A percentile compares a stretch with the other conserved stretches of the same genome.
Evolutionary conservation across 2,888 invertebrate genomes (phyloP).

Genomic region (Stegana nigrithorax): DNA sequence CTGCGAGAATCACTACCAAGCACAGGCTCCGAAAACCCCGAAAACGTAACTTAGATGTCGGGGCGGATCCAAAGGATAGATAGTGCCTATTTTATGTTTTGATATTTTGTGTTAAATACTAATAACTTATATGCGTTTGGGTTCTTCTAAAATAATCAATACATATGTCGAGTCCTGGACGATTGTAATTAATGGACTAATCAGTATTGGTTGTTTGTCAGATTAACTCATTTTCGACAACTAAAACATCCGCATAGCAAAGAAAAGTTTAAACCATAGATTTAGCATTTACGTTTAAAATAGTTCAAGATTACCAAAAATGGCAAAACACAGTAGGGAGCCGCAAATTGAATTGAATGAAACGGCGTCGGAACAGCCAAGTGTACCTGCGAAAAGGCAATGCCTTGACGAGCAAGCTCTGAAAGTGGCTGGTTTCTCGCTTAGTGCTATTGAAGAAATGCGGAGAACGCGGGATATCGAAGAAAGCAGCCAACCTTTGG

Average conservation of each 20-base stretch:
- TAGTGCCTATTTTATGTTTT: constrained; percentile 21
- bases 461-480: constrained; percentile 58
- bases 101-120: constrained; percentile 19
- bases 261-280: background rate
- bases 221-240: constrained; percentile 56
- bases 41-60: background rate
- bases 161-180: constrained; percentile 69
- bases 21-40: constrained; percentile 20
- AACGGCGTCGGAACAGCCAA: constrained; percentile 9
- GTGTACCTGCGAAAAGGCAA: constrained; percentile 27
- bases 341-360: constrained; percentile 23
- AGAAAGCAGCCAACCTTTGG: constrained; percentile 50
- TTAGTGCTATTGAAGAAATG: constrained; percentile 65
- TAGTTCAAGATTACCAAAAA: background rate
- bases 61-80: background rate
- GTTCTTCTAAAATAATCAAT: constrained; percentile 68
- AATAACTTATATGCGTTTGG: constrained; percentile 29
- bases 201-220: constrained; percentile 69
- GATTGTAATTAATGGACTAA: constrained; percentile 68
- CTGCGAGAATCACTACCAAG: constrained; percentile 59
- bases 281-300: too few species aligned
- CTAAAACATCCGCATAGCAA: background rate
- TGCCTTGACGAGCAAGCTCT: constrained; percentile 44
- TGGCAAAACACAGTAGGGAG: background rate
- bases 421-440: constrained; percentile 63